These are phyloP conservation scores for Eueremaeus valkanovi DNA, from an alignment of 2,888 invertebrate genomes.

Conservation along the genomic window DNA sequence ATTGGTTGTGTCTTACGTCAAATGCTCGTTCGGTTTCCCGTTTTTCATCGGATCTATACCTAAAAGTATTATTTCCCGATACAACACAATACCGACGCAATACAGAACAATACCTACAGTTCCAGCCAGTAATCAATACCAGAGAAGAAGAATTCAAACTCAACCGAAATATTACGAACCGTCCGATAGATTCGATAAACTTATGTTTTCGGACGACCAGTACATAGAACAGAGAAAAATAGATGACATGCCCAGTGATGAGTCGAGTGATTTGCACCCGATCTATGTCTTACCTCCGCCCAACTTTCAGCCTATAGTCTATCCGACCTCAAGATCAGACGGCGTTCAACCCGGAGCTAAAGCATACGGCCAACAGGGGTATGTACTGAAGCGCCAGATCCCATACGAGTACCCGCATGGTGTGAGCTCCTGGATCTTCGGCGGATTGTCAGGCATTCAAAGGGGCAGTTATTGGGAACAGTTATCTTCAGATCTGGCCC, in stretches of 20 bases:
- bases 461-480: constrained; percentile 38
- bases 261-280: constrained; percentile 40
- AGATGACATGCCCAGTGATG: neutral
- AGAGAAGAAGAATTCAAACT: neutral
- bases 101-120: neutral
- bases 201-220: neutral
- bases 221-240: constrained; percentile 32
- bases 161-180: neutral
- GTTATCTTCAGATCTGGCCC: constrained; percentile 28
- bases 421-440: constrained; percentile 39
- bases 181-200: constrained; percentile 21
- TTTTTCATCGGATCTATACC: neutral
- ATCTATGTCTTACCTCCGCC: constrained; percentile 43
- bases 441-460: constrained; percentile 29
- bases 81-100: neutral
- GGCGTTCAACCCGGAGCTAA: neutral
- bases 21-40: neutral
- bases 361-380: neutral
- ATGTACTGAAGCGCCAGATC: neutral
- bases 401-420: constrained; percentile 28
- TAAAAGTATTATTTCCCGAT: neutral
- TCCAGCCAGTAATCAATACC: neutral
- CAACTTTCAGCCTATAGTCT: constrained; percentile 44
- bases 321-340: constrained; percentile 36
- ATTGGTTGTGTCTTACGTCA: neutral